phyloP scores from a whole-genome alignment of 2,888 invertebrate genomes.

The Sisyra nigra region DNA sequence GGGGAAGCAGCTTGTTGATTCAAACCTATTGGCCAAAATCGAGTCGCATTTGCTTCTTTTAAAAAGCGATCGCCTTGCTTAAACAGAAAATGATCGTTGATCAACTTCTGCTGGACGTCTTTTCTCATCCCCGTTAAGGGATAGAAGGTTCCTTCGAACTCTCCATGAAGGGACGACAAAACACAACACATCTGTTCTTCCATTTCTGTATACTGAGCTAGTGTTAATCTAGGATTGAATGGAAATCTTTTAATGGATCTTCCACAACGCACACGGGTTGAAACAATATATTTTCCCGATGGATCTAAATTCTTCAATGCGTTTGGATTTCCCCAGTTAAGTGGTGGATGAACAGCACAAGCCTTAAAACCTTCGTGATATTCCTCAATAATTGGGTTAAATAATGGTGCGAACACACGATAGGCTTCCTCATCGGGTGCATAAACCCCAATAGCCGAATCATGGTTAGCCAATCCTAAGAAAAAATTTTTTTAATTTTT shows the following conservation, averaged over 20 bases:
- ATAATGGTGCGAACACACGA: constrained; percentile 41
- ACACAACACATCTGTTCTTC: constrained; percentile 31
- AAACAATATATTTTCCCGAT: constrained; percentile 37
- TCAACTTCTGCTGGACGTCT: constrained; percentile 82
- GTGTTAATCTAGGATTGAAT: constrained; percentile 48
- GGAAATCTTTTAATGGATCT: constrained; percentile 42
- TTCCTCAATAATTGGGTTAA: constrained; percentile 51
- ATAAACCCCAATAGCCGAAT: constrained; percentile 47
- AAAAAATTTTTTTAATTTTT: constrained; percentile 15
- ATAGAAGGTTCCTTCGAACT: constrained; percentile 83
- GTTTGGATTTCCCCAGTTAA: constrained; percentile 42
- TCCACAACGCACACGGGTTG: constrained; percentile 49
- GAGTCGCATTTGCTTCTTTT: constrained; percentile 80
- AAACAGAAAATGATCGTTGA: constrained; percentile 94
- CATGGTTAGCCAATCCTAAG: constrained; percentile 43
- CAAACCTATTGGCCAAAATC: constrained; percentile 75
- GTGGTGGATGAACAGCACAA: constrained; percentile 37
- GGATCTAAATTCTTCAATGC: constrained; percentile 40
- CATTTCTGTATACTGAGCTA: constrained; percentile 43
- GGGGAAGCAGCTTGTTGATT: too few relatives aligned
- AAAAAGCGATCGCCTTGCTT: constrained; percentile 87
- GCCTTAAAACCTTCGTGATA: constrained; percentile 44
- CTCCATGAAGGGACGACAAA: constrained; percentile 32
- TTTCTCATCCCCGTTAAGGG: constrained; percentile 87
- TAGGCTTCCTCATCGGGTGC: constrained; percentile 55